Base-by-base conservation (phyloP, 2,888 invertebrate genomes). In the Cantharis flavilabris region DNA sequence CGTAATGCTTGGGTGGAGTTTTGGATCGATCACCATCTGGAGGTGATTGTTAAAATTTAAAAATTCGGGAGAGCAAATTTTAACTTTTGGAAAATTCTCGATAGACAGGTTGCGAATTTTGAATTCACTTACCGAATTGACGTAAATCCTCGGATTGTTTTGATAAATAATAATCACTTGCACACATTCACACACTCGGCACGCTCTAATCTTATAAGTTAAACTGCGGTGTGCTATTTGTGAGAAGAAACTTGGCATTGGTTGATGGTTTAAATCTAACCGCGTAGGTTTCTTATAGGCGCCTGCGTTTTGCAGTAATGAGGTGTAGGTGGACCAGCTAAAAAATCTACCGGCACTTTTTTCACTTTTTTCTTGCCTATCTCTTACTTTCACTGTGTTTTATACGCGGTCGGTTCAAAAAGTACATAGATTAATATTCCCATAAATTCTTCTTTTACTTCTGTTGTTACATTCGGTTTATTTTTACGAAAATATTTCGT, bases 211-310 rank as follows among this genome's bases (percentile, higher is more conserved):
- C 73, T 77, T 71, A 62, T 26, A 69, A 62, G 64, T 73, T 62
- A 77, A 75, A 78, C 76, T 72, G 76, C 79, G 80, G 75, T 79
- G 79, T 77, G 81, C 81, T 81, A 81, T 82, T 83, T 80, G 18
- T 65, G 16, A 23, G 65, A 79, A 78, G 77, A 77, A 75, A 80
- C 74, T 80, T 79, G 79, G 81, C 79, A 78, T 77, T 75, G 80
- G 77, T 73, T 73, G 75, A 69, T 76, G 80, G 33, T 83, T 81
- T 81, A 82, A 82, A 82, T 81, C 81, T 81, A 80, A 78, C 79
- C 81, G 83, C 83, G 82, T 83, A 81, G 83, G 83, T 20, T 65
- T 23, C 23, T 65, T 65, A 23, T 7, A 20, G 65, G 65, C 65
- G 65, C 65, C 65, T 65, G 65, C 65, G 65, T 65, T 65, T 18